Conservation (phyloP, 2,113 vertebrate genomes). For the Dipodomys merriami region DNA sequence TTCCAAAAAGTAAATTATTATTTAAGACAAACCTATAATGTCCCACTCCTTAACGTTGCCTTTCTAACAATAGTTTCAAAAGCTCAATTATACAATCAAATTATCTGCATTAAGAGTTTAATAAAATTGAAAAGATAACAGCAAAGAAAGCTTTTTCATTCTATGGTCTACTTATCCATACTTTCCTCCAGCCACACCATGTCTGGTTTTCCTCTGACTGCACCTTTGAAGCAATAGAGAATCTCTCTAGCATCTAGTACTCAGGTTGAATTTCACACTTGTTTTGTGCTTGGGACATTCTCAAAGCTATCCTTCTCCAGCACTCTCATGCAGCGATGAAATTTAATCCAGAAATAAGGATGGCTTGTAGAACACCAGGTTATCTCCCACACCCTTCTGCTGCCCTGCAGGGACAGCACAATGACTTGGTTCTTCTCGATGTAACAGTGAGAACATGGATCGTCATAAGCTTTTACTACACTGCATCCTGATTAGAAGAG, state of each 20-base stretch:
- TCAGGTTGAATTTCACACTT: background rate
- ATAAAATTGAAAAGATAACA: background rate
- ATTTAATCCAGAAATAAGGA: background rate
- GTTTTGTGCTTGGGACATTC: background rate
- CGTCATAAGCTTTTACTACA: background rate
- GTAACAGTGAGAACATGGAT: background rate
- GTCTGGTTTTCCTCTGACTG: background rate
- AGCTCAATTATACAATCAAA: background rate
- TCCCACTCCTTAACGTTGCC: background rate
- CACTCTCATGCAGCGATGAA: background rate
- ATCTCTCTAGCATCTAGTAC: background rate
- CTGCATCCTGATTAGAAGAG: background rate
- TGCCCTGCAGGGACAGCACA: background rate
- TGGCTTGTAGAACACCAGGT: background rate
- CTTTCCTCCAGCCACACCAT: background rate
- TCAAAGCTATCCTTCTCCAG: background rate
- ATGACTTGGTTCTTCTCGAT: background rate
- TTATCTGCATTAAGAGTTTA: conserved; percentile 2
- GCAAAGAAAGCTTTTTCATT: conserved; percentile 13
- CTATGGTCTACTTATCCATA: background rate
- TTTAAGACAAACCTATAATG: background rate
- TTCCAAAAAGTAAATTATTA: conserved; percentile 10
- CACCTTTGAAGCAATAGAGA: background rate
- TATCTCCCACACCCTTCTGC: background rate
- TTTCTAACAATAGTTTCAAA: background rate